A percentile compares a stretch with the other conserved stretches of the same genome.
Evolutionary conservation across 1,140 invertebrate species (phyloP).

Genomic region (Sinella curviseta): DNA sequence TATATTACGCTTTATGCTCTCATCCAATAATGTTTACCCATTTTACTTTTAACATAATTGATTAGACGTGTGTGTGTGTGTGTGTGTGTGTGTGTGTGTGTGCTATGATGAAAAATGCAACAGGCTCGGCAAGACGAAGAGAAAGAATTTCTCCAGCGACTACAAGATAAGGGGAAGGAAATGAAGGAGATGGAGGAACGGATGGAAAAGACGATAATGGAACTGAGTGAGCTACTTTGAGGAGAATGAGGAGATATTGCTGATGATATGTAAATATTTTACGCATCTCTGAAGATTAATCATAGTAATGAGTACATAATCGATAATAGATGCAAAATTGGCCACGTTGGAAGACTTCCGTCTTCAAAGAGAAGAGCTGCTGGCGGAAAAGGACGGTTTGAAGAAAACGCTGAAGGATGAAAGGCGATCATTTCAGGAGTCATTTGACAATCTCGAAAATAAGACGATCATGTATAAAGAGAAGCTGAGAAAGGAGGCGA

Average conservation of each 20-base stretch:
- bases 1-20: neutral
- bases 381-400: conserved; percentile 30
- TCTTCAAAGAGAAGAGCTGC: conserved; percentile 36
- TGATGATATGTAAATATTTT: too few relatives aligned
- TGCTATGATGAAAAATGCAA: neutral
- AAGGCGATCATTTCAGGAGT: conserved; percentile 23
- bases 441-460: conserved; percentile 47
- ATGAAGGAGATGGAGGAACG: conserved; percentile 41
- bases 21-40: neutral
- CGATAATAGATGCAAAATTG: conserved; percentile 39
- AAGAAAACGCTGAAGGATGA: conserved; percentile 33
- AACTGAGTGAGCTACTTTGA: conserved; percentile 32
- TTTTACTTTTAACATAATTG: too few relatives aligned
- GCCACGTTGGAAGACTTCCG: conserved; percentile 46
- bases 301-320: too few relatives aligned
- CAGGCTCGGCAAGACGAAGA: conserved; percentile 38
- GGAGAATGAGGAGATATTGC: too few relatives aligned
- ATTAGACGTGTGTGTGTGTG: neutral
- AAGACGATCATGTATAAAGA: conserved; percentile 43
- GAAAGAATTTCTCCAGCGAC: conserved; percentile 31
- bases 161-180: conserved; percentile 40
- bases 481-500: conserved; percentile 39
- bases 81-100: neutral
- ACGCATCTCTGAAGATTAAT: too few relatives aligned
- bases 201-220: conserved; percentile 40